Evolutionary conservation across 2,888 invertebrate species (phyloP), one percentile per base, ranked within the genome.

Genomic region (Ectobius pallidus): DNA sequence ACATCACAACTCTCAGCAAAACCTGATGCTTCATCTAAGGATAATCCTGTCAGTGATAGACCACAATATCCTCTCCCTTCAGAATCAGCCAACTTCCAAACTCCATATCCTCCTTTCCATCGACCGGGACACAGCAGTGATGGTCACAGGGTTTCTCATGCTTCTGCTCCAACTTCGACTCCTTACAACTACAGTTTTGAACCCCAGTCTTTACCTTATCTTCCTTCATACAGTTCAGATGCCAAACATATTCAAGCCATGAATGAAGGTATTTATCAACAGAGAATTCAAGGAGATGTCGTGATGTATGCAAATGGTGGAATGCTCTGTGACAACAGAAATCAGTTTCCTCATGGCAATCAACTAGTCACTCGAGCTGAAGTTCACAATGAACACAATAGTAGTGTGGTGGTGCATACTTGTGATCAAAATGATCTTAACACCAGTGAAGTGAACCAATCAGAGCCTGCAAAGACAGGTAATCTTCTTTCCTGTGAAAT

Each of bases 361-460:
- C 91, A 89, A 1, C 90, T 94, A n/a, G 90, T 94, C 1, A 94
- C 93, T 0, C 90, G 91, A 78, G 95, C 94, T 0, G 93, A 94
- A 85, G 92, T 95, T 46, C 94, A 95, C 80, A 93, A 91, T 77
- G 94, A 81, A 58, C 71, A 75, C 39, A 93, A 79, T 91, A 92
- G 82, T 20, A 58, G 67, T 32, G 58, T 68, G 22, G 4, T n/a
- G 4, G 11, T 44, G 42, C 58, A 70, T 14, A 44, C 18, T 11
- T 46, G 20, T 46, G 46, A 44, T n/a, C 30, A 27, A 6, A 61
- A 42, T 39, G 44, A 42, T 3, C 20, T 27, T 14, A 44, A 25
- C 30, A 52, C 18, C 30, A 52, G 7, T 52, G 61, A 61, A n/a
- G 27, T 42, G 3, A 18, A n/a, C 16, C 67, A 46, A n/a, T 3